Evolutionary conservation across 2,888 invertebrate genomes (phyloP).

Genomic region (Podotricha telesiphe): DNA sequence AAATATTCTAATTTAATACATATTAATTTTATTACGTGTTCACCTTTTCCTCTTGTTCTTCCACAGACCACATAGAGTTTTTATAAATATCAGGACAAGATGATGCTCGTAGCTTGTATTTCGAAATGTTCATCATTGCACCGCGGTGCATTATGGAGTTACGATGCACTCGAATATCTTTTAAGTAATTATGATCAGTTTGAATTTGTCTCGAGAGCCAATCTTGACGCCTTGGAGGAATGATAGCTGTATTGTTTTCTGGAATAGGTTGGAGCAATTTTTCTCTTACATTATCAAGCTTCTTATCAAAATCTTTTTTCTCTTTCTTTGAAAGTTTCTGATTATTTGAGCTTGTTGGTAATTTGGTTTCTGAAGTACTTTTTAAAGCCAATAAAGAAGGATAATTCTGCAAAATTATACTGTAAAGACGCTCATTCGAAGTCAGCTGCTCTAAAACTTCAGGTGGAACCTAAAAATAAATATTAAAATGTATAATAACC

Average conservation of each 20-base stretch:
- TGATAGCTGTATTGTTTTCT: slow-evolving; percentile 68
- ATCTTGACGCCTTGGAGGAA: slow-evolving; percentile 63
- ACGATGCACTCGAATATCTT: slow-evolving; percentile 88
- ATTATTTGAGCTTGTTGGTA: slow-evolving; percentile 67
- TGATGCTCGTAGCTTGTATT: slow-evolving; percentile 92
- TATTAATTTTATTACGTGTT: background rate
- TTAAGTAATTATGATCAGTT: slow-evolving; percentile 87
- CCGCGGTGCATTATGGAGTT: slow-evolving; percentile 94
- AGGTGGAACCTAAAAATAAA: slow-evolving; percentile 84
- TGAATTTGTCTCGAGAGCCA: slow-evolving; percentile 81
- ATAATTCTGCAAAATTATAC: slow-evolving; percentile 88
- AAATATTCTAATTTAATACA: too few species aligned
- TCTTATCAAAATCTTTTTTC: slow-evolving; percentile 71
- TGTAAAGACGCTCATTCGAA: slow-evolving; percentile 86
- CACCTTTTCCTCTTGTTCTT: slow-evolving; percentile 86
- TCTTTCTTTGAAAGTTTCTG: slow-evolving; percentile 49
- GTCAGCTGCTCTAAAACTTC: slow-evolving; percentile 87
- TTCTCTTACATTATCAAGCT: slow-evolving; percentile 69
- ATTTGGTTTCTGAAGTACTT: slow-evolving; percentile 86
- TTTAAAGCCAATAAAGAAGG: slow-evolving; percentile 86
- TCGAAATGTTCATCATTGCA: slow-evolving; percentile 92
- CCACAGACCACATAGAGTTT: slow-evolving; percentile 93
- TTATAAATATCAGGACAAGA: slow-evolving; percentile 96
- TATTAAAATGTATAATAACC: background rate
- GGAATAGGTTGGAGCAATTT: slow-evolving; percentile 75